These are phyloP conservation scores for Daphoenositta chrysoptera DNA, from an alignment of 2,113 vertebrate genomes.

Conservation along the genomic window DNA sequence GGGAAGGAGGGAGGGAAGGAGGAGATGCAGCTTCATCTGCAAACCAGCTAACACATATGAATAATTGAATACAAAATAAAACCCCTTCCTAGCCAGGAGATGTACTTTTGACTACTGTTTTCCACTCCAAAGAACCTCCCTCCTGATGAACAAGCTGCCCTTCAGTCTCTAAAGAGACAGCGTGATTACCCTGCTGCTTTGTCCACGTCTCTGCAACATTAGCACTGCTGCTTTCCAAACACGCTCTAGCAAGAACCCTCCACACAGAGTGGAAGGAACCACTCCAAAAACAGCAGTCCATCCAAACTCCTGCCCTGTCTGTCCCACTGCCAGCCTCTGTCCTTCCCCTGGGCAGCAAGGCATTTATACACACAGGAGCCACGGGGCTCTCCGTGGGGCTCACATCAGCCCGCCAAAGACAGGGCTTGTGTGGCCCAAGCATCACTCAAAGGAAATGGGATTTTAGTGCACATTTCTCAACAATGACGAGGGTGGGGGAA, in stretches of 20 bases:
- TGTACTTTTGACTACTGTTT: not conserved
- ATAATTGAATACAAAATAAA: slow-evolving; percentile 65
- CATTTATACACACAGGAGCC: not conserved
- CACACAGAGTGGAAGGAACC: not conserved
- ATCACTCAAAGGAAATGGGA: not conserved
- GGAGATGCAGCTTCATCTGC: slow-evolving; percentile 64
- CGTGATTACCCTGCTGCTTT: not conserved
- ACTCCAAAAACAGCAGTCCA: not conserved
- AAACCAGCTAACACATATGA: slow-evolving; percentile 63
- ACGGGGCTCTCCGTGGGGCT: not conserved
- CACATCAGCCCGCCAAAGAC: not conserved
- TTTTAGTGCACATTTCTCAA: not conserved
- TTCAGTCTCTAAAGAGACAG: not conserved
- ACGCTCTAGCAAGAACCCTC: not conserved
- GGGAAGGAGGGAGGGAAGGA: not conserved
- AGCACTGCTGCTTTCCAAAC: not conserved
- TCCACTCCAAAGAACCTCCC: not conserved
- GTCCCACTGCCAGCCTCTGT: not conserved
- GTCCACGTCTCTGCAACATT: not conserved
- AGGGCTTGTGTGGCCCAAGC: not conserved
- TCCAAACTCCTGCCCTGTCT: not conserved
- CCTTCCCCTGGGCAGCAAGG: not conserved
- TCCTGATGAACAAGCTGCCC: not conserved
- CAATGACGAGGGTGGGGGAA: not conserved
- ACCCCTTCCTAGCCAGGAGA: slow-evolving; percentile 29